Evolutionary conservation across 2,888 invertebrate genomes (phyloP).

Genomic region (Lepidochrysops patricia): DNA sequence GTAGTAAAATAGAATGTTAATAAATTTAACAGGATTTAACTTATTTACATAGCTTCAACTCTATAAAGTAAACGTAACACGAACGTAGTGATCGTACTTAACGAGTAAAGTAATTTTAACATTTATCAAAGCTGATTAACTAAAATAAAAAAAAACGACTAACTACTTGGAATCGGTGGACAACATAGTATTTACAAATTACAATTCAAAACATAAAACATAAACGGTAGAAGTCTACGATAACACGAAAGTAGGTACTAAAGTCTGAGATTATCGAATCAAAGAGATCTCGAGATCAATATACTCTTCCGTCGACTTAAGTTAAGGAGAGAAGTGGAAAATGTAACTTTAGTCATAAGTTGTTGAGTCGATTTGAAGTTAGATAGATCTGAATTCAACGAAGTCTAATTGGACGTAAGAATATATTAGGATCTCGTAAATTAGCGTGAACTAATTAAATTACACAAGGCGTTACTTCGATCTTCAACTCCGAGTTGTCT

Average conservation of each 20-base stretch:
- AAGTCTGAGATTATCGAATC: constrained; percentile 14
- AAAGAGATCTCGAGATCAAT: constrained; percentile 7
- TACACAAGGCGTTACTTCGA: constrained; percentile 13
- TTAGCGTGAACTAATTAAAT: constrained; percentile 10
- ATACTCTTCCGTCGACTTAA: background rate
- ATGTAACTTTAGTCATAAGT: background rate
- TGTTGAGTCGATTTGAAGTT: background rate
- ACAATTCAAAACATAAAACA: background rate
- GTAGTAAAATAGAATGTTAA: constrained; percentile 72
- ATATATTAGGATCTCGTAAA: constrained; percentile 6
- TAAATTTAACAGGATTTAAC: constrained; percentile 71
- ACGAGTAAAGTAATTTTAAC: background rate
- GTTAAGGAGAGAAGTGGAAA: background rate
- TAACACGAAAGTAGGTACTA: constrained; percentile 10
- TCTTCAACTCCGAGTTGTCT: constrained; percentile 1
- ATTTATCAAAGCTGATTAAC: background rate
- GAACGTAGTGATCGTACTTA: background rate
- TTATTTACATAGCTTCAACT: constrained; percentile 56
- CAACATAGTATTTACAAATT: constrained; percentile 10
- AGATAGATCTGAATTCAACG: background rate
- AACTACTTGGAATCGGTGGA: background rate
- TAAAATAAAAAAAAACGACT: background rate
- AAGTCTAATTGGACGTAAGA: background rate
- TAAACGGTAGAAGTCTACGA: background rate
- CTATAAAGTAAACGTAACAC: background rate